These are phyloP conservation scores for Casuarius casuarius DNA, from an alignment of 2,113 vertebrate species.

Conservation along the genomic window DNA sequence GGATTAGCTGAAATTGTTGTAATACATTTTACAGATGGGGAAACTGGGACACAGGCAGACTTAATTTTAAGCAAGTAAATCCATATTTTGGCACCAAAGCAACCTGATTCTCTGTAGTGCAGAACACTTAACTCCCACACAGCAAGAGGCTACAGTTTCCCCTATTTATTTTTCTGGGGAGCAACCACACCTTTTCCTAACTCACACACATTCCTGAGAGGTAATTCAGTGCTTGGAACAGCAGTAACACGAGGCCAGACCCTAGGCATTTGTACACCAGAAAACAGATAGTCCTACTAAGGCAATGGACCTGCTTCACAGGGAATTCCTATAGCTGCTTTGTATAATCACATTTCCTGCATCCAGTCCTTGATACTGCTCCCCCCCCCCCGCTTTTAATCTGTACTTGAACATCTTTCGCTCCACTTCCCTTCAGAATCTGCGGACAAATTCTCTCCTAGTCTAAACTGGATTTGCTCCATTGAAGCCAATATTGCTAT, in stretches of 20 bases:
- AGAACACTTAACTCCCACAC: neutral
- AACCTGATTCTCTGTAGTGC: constrained; percentile 10
- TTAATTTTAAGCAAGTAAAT: constrained; percentile 65
- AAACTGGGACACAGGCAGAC: constrained; percentile 57
- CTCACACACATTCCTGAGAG: neutral
- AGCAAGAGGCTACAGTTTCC: neutral
- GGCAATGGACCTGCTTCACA: fast-evolving
- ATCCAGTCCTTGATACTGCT: neutral
- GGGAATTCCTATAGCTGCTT: neutral
- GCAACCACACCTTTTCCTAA: neutral
- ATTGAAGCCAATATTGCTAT: neutral
- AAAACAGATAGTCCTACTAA: neutral
- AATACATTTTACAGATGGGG: constrained; percentile 61
- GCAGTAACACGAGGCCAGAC: fast-evolving
- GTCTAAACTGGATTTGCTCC: neutral
- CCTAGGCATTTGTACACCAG: no score
- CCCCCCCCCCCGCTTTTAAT: neutral
- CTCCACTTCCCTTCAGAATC: neutral
- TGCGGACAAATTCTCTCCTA: neutral
- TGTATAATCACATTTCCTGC: neutral
- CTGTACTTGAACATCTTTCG: neutral
- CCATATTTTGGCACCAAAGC: constrained; percentile 56
- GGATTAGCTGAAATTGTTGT: constrained; percentile 64
- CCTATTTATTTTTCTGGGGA: neutral
- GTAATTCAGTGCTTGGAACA: neutral